phyloP scores from a whole-genome alignment of 2,113 vertebrate species.

The Eurystomus gularis region DNA sequence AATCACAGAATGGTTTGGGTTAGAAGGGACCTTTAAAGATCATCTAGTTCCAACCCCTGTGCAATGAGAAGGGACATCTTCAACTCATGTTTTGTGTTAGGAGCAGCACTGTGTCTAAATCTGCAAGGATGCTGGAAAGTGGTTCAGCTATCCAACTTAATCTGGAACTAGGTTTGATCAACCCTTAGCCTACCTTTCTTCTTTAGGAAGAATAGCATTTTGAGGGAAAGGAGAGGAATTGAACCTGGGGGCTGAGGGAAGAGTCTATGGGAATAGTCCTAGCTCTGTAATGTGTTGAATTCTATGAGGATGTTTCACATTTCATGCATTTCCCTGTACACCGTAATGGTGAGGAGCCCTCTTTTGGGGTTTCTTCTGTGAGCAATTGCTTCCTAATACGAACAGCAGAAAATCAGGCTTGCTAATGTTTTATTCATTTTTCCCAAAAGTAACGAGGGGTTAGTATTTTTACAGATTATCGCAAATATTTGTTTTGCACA shows the following conservation, averaged over 20 bases:
- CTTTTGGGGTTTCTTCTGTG: neutral
- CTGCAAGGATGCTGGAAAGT: fast-evolving
- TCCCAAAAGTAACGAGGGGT: neutral
- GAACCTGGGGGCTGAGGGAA: neutral
- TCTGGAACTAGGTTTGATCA: neutral
- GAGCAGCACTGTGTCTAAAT: neutral
- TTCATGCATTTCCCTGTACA: neutral
- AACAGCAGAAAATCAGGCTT: neutral
- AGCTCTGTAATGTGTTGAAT: fast-evolving
- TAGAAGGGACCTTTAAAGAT: no score
- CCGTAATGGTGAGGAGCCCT: neutral
- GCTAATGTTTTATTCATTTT: neutral
- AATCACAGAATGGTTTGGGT: no score
- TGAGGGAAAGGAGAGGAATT: neutral
- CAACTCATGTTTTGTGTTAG: neutral
- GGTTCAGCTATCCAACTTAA: neutral
- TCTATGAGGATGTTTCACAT: neutral
- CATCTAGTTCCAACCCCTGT: no score
- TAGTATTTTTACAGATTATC: neutral
- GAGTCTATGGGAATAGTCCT: neutral
- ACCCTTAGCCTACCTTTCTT: neutral
- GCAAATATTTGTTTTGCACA: neutral
- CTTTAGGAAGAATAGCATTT: neutral
- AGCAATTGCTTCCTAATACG: neutral
- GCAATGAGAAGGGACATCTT: no score